Evolutionary conservation across 2,888 invertebrate genomes (phyloP), one percentile per base, ranked within the genome.

Genomic region (Diaperis boleti): DNA sequence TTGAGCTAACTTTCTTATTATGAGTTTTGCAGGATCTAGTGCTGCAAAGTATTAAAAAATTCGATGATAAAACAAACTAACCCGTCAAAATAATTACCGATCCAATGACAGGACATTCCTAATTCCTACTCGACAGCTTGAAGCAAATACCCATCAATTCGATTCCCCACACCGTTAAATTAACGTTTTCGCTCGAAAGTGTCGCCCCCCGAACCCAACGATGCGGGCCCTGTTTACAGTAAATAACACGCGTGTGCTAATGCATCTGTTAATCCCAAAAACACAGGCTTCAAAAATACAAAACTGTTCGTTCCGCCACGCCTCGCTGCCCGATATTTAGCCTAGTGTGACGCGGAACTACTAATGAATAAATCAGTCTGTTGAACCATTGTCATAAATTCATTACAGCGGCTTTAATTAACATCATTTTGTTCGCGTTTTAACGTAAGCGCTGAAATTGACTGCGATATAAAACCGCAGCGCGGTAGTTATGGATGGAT

Each of bases 341-440:
- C 6, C 75, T 67, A 74, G 73, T 13, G 65, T 69, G 56, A 74
- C 35, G 6, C 33, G 4, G 13, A 26, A 10, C 35, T n/a, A 52
- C 10, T 10, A 31, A 33, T 50, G 18, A 52, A 52, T 52, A 52
- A 52, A 52, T 52, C 14, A 39, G 8, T 35, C 11, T 35, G 11
- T 11, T 18, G 18, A 20, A 49, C 13, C 35, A 31, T 14, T 52
- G 13, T 39, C 52, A 26, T 20, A 39, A 52, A 39, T 39, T 37
- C n/a, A 52, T 52, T 18, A 39, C 10, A 15, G 20, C 7, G 15
- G 35, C 10, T 52, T 52, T 11, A 52, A 52, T 52, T 52, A 52
- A 52, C 13, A 13, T 39, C 5, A 22, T 35, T 49, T 35, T 18
- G 35, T 49, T 20, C 49, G 1, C 18, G 35, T 49, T 42, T 29